phyloP scores from a whole-genome alignment of 2,113 vertebrate genomes.

The Myocastor coypus region DNA sequence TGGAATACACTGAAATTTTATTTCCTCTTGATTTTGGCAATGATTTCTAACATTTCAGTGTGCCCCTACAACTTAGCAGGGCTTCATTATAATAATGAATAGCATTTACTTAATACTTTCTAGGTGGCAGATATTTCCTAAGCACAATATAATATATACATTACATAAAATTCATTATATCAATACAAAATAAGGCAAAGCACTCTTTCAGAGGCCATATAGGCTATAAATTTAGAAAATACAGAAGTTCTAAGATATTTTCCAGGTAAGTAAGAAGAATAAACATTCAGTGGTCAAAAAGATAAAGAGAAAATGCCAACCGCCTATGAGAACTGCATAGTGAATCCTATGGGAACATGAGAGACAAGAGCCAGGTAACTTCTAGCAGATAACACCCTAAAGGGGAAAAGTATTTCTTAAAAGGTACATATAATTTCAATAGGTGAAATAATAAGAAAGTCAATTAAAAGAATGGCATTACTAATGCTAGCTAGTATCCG shows the following conservation, averaged over 20 bases:
- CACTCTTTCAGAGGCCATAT: not conserved
- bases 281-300: not conserved
- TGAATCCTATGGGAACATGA: not conserved
- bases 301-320: not conserved
- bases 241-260: not conserved
- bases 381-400: not conserved
- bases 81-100: not conserved
- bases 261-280: not conserved
- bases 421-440: not conserved
- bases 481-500: not conserved
- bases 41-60: not conserved
- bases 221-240: not conserved
- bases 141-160: not conserved
- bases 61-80: not conserved
- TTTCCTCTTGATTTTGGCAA: slow-evolving; percentile 12
- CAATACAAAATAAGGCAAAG: not conserved
- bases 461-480: not conserved
- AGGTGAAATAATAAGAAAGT: not conserved
- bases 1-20: not conserved
- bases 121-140: not conserved
- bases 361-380: not conserved
- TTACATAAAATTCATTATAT: not conserved
- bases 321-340: not conserved
- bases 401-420: not conserved
- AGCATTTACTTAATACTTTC: not conserved